Conservation (phyloP, 2,888 invertebrate genomes). For the Eupithecia centaureata region DNA sequence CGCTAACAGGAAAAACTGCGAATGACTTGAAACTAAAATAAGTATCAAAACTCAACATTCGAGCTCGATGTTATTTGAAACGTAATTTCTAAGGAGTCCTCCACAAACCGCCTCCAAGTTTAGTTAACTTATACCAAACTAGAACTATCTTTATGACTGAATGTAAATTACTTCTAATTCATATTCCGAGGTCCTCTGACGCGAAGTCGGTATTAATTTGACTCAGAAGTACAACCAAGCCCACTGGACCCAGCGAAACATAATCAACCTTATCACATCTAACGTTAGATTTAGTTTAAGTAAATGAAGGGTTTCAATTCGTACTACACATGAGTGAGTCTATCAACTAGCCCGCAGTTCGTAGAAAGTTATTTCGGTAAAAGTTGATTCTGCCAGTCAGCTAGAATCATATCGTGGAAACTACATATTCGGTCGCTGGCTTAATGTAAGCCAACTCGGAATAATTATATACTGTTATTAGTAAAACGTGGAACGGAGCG, state of each 20-base stretch:
- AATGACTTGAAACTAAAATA: neutral
- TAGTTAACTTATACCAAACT: constrained; percentile 14
- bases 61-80: constrained; percentile 4
- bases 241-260: neutral
- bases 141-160: constrained; percentile 17
- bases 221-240: constrained; percentile 27
- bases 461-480: neutral
- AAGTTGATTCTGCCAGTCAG: neutral
- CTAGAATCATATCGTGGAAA: neutral
- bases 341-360: neutral
- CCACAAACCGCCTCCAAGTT: constrained; percentile 9
- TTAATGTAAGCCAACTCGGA: neutral
- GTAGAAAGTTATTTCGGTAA: constrained; percentile 6
- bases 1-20: neutral
- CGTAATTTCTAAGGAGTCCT: constrained; percentile 6
- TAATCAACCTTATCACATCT: neutral
- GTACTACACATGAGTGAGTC: constrained; percentile 1
- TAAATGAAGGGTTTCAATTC: neutral
- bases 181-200: constrained; percentile 37
- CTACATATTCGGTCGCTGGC: neutral
- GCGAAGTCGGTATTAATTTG: constrained; percentile 43
- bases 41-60: neutral
- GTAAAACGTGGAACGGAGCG: no score
- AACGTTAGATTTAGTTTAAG: neutral
- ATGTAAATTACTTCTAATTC: constrained; percentile 40